Conservation (phyloP, 2,113 vertebrate genomes). For the Actinemys pallida region DNA sequence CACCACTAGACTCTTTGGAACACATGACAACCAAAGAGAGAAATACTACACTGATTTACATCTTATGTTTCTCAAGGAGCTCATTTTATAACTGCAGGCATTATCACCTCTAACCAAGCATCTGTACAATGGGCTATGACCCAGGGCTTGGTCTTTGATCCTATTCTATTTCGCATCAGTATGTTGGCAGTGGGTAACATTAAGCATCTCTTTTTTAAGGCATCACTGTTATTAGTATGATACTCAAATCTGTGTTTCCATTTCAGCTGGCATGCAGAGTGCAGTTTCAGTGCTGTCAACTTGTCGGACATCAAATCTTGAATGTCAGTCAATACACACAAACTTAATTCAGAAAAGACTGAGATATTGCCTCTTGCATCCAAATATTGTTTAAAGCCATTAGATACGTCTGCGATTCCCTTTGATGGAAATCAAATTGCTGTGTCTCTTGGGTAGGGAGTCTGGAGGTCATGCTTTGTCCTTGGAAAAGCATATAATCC, state of each 20-base stretch:
- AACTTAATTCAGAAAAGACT: slow-evolving; percentile 22
- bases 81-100: neutral
- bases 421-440: slow-evolving; percentile 38
- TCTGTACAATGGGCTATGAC: neutral
- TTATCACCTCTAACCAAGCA: neutral
- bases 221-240: neutral
- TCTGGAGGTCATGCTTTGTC: neutral
- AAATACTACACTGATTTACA: neutral
- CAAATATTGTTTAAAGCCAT: slow-evolving; percentile 18
- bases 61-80: neutral
- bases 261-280: neutral
- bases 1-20: neutral
- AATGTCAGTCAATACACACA: slow-evolving; percentile 12
- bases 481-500: neutral
- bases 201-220: neutral
- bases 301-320: neutral
- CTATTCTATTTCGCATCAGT: neutral
- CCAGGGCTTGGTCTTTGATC: neutral
- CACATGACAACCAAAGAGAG: neutral
- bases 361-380: neutral
- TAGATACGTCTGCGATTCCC: slow-evolving; percentile 11
- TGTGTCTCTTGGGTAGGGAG: neutral
- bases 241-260: slow-evolving; percentile 13
- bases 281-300: slow-evolving; percentile 13
- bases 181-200: neutral